Base-by-base conservation (phyloP, 2,797 vertebrate genomes). In the Cheirogaleus major region DNA sequence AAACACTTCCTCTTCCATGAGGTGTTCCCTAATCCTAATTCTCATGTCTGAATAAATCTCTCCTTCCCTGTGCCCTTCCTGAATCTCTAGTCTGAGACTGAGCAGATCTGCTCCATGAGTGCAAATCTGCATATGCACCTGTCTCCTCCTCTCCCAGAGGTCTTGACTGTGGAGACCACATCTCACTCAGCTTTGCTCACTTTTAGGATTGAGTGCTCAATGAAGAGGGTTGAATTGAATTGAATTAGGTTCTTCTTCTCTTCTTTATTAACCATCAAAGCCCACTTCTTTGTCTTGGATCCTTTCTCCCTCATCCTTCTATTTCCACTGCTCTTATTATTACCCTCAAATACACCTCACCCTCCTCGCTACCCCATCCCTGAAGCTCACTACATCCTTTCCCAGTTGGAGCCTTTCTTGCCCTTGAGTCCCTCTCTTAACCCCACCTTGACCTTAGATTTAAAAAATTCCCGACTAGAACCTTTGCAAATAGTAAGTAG, bases 111-210 rank as follows among this genome's bases (percentile, higher is more conserved):
- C 27, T 23, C 63, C 45, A 25, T 12, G 35, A n/a, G 69, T 69
- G 67, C 20, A 50, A 52, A 50, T 41, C 48, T 59, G 10, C 17
- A 2, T 20, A 43, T 1, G 7, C 0, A 5, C 22, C 15, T 32
- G 10, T 32, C 35, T 89, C 41, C 17, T 89, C 32, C 25, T 30
- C 11, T 55, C 10, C 30, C 10, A 27, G 2, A 13, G 43, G 22
- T 38, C 88, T 32, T 12, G 17, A 38, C 35, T 48, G 1, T 61
- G 45, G 9, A 85, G 23, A 55, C 4, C 22, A 57, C 3, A 23
- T 27, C 4, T 76, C 81, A 69, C 7, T 92, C 65, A 91, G 5
- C 32, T 93, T 72, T 81, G 11, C 72, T 88, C 30, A 72, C 27
- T 85, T 83, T 89, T 50, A 57, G 0, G 5, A 35, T 2, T 32